phyloP scores from a whole-genome alignment of 2,888 invertebrate genomes.

The Barypeithes pellucidus region DNA sequence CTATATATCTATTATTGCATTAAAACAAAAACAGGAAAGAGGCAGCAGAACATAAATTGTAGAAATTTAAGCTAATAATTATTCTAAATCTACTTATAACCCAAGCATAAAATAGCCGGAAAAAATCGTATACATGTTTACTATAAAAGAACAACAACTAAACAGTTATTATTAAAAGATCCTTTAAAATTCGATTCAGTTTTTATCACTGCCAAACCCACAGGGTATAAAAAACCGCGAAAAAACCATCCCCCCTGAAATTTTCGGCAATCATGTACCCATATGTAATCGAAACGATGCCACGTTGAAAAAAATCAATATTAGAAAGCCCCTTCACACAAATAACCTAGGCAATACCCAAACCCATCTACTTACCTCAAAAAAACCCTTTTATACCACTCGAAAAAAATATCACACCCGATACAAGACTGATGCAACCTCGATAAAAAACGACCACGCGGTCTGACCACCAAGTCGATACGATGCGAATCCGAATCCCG shows the following conservation, averaged over 20 bases:
- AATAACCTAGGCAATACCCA: not conserved
- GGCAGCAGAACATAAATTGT: too few relatives aligned
- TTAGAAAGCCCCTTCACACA: not conserved
- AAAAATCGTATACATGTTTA: too few relatives aligned
- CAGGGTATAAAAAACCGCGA: too few relatives aligned
- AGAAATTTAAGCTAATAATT: too few relatives aligned
- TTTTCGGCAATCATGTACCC: not conserved
- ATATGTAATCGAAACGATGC: conserved; percentile 14
- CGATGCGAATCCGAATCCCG: not conserved
- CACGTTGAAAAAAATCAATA: conserved; percentile 18
- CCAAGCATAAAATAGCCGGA: too few relatives aligned
- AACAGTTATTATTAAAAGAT: not conserved
- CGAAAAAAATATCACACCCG: not conserved
- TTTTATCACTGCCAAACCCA: too few relatives aligned
- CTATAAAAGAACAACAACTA: too few relatives aligned
- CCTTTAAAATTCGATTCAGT: too few relatives aligned
- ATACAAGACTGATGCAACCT: conserved; percentile 17
- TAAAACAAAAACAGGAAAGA: too few relatives aligned
- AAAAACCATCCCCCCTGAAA: too few relatives aligned
- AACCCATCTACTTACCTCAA: conserved; percentile 10
- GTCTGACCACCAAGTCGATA: conserved; percentile 4
- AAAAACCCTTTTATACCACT: conserved; percentile 6
- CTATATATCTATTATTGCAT: too few relatives aligned
- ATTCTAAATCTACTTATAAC: too few relatives aligned
- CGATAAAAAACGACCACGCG: conserved; percentile 30